Conservation (phyloP, 2,797 vertebrate species). For the Hippopotamyrus pictus region DNA sequence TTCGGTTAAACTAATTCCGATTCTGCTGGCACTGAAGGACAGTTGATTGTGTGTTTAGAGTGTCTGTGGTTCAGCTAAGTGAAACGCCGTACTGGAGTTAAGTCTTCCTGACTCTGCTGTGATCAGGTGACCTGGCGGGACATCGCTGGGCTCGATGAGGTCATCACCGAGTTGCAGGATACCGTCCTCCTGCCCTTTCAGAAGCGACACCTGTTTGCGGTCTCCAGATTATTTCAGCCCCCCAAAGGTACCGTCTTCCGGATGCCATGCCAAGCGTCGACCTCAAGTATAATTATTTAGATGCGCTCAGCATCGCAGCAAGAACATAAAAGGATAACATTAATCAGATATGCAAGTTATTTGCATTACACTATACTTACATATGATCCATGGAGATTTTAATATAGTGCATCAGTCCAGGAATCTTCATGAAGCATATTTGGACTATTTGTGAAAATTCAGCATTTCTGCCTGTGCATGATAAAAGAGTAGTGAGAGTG, state of each 20-base stretch:
- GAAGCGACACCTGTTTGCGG: slow-evolving; percentile 84
- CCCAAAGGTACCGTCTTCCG: slow-evolving; percentile 78
- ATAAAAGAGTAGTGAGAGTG: neutral
- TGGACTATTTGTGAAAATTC: neutral
- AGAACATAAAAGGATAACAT: neutral
- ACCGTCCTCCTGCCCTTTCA: slow-evolving; percentile 92
- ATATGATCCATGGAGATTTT: neutral
- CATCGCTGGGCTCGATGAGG: slow-evolving; percentile 86
- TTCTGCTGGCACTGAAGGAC: neutral
- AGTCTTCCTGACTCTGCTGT: neutral
- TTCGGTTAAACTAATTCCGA: neutral
- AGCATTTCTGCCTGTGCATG: neutral
- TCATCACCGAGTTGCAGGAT: slow-evolving; percentile 89
- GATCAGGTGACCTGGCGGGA: slow-evolving; percentile 69
- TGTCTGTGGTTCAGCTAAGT: neutral
- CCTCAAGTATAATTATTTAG: neutral
- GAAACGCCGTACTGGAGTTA: neutral
- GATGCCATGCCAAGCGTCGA: neutral
- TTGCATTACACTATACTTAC: neutral
- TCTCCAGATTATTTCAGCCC: slow-evolving; percentile 89
- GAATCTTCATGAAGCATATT: neutral
- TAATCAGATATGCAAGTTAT: neutral
- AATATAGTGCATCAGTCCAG: neutral
- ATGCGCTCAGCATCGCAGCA: neutral
- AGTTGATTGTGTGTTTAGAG: neutral